A percentile compares a stretch with the other conserved stretches of the same genome.
Evolutionary conservation across 2,797 vertebrate species (phyloP).

Genomic region (Chaetodon trifasciatus): DNA sequence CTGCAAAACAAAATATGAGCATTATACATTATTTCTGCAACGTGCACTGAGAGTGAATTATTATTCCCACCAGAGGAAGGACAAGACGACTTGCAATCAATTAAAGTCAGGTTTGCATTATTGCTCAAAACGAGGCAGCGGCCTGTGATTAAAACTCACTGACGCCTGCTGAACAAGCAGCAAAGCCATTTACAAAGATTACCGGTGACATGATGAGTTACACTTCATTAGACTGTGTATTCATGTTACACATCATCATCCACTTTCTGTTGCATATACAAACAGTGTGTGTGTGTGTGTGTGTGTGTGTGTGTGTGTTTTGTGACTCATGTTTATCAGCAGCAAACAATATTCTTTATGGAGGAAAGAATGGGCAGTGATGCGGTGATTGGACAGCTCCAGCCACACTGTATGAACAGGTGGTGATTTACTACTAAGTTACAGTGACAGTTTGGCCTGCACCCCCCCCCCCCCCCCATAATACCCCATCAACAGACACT

Average conservation of each 20-base stretch:
- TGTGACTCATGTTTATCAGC: neutral
- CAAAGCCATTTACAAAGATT: neutral
- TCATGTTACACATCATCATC: neutral
- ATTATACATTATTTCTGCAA: neutral
- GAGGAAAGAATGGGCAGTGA: constrained; percentile 10
- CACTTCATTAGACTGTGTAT: neutral
- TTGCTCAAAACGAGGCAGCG: neutral
- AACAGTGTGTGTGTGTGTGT: neutral
- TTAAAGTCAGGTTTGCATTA: neutral
- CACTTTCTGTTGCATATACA: constrained; percentile 8
- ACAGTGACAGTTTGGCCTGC: constrained; percentile 25
- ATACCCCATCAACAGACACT: neutral
- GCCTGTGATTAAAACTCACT: neutral
- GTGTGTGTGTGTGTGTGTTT: neutral
- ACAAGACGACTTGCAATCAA: neutral
- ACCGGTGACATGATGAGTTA: neutral
- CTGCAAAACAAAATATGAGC: constrained; percentile 81
- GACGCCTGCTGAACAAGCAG: neutral
- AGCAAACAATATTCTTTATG: neutral
- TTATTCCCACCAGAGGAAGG: neutral
- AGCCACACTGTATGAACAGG: constrained; percentile 12
- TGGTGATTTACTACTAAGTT: constrained; percentile 5
- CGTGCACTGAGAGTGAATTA: neutral
- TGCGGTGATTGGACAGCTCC: constrained; percentile 21
- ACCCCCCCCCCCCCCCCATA: neutral